phyloP scores from a whole-genome alignment of 2,797 vertebrate species.

The Clarias platycephalus region DNA sequence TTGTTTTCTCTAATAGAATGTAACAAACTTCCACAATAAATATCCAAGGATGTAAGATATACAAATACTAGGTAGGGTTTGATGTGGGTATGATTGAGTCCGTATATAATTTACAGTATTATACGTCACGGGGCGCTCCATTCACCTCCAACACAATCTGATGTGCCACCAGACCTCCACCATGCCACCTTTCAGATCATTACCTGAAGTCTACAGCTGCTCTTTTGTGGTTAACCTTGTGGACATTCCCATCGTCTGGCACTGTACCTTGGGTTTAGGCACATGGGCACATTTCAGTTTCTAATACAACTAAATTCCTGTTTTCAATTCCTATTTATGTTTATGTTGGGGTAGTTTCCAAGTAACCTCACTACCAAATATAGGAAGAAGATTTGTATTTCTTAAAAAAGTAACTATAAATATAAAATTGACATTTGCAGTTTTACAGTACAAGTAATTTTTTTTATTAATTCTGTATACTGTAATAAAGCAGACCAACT shows the following conservation, averaged over 20 bases:
- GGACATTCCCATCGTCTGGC: background rate
- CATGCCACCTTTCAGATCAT: too few species aligned
- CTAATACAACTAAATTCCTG: slow-evolving; percentile 5
- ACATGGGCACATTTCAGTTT: slow-evolving; percentile 14
- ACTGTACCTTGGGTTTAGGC: background rate
- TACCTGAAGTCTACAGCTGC: too few species aligned
- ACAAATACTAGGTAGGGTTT: too few species aligned
- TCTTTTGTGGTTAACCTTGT: too few species aligned
- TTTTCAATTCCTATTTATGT: slow-evolving; percentile 41
- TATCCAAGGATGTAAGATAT: too few species aligned
- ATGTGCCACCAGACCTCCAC: too few species aligned
- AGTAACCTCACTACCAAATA: background rate
- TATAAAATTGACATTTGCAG: background rate
- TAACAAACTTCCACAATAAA: too few species aligned
- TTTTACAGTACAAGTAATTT: background rate
- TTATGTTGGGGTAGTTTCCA: background rate
- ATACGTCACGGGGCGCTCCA: too few species aligned
- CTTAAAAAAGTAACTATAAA: background rate
- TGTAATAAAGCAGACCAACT: background rate
- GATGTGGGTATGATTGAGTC: too few species aligned
- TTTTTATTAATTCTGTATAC: background rate
- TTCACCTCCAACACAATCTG: too few species aligned
- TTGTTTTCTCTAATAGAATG: too few species aligned
- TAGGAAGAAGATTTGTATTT: background rate
- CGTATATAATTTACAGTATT: too few species aligned